Evolutionary conservation across 2,797 vertebrate genomes (phyloP).

Genomic region (Meriones psammophilus): DNA sequence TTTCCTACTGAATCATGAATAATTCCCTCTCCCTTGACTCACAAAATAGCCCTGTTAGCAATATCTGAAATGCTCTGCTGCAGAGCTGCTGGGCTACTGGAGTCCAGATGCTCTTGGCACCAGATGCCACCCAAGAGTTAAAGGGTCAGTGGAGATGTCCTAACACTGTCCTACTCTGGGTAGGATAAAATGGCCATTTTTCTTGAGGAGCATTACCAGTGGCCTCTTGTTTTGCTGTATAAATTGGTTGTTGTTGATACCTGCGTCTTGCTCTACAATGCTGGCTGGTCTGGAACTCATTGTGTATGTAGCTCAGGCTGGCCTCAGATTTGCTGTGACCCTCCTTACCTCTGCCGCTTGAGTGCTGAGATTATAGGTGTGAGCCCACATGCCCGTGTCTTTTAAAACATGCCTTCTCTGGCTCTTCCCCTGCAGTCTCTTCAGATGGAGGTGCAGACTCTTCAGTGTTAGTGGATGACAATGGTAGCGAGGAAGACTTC

Average conservation of each 20-base stretch:
- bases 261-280: neutral
- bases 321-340: neutral
- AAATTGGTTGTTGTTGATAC: neutral
- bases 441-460: constrained; percentile 92
- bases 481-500: constrained; percentile 97
- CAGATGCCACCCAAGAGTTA: neutral
- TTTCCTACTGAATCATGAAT: neutral
- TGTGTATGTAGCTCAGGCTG: neutral
- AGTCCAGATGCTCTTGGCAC: neutral
- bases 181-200: neutral
- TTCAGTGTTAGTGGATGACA: constrained; percentile 93
- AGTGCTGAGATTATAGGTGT: neutral
- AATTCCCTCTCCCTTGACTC: neutral
- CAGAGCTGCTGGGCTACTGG: accelerated
- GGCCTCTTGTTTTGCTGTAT: neutral
- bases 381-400: neutral
- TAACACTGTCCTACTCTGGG: neutral
- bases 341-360: neutral
- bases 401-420: neutral
- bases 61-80: neutral
- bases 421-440: constrained; percentile 81
- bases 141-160: neutral
- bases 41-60: neutral
- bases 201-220: neutral
- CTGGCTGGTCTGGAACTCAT: neutral